A percentile compares a stretch with the other conserved stretches of the same genome.
Conservation (phyloP, 2,797 vertebrate genomes). For the Rhinoraja longicauda region DNA sequence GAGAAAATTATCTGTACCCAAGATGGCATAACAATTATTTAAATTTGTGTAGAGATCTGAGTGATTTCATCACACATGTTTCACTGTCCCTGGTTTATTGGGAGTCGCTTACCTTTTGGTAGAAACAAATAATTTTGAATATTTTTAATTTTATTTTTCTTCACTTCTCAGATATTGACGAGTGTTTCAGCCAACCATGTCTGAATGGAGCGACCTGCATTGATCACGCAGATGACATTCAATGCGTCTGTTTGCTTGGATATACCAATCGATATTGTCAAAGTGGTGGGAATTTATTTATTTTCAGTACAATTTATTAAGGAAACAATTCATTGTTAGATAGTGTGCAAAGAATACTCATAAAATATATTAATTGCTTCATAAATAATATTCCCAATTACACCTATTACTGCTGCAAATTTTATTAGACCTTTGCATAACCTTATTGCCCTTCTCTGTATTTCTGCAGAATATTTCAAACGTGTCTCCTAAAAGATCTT, state of each 20-base stretch:
- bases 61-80: neutral
- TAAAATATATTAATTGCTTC: neutral
- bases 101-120: neutral
- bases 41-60: neutral
- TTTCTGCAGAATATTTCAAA: neutral
- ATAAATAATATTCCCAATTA: neutral
- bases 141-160: neutral
- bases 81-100: neutral
- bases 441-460: neutral
- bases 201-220: neutral
- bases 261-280: neutral
- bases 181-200: neutral
- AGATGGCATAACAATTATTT: neutral
- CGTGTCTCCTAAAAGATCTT: neutral
- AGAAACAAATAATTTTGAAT: neutral
- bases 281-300: neutral
- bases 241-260: neutral
- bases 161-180: constrained; percentile 26
- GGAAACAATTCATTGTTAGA: neutral
- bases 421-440: neutral
- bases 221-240: neutral
- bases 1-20: neutral
- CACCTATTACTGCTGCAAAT: neutral
- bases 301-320: neutral
- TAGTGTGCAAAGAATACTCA: neutral